Evolutionary conservation across 2,113 vertebrate genomes (phyloP).

Genomic region (Cepphus grylle): DNA sequence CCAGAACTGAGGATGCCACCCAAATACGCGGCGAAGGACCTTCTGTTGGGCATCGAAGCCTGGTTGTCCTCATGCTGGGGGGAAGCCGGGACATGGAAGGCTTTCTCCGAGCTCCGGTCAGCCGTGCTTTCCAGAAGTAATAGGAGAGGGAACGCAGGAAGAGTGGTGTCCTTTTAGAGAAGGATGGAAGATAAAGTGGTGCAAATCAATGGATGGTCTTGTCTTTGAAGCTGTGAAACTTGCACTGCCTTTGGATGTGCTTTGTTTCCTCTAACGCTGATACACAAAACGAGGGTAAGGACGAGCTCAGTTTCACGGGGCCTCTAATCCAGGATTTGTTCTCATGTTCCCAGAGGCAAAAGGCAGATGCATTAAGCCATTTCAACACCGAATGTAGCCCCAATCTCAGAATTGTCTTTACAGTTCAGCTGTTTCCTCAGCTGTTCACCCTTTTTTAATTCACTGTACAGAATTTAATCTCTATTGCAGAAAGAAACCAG

Average conservation of each 20-base stretch:
- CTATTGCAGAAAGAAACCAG: neutral
- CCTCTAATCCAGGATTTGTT: conserved; percentile 47
- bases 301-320: neutral
- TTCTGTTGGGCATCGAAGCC: neutral
- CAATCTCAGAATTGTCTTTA: conserved; percentile 51
- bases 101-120: rapidly evolving
- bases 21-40: neutral
- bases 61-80: neutral
- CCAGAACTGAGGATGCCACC: neutral
- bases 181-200: neutral
- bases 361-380: conserved; percentile 26
- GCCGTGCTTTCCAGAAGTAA: neutral
- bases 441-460: conserved; percentile 28
- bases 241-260: neutral
- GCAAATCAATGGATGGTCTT: neutral
- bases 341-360: conserved; percentile 36
- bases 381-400: neutral
- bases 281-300: neutral
- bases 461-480: conserved; percentile 18
- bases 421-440: conserved; percentile 36
- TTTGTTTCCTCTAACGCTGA: neutral
- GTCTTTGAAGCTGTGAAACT: neutral
- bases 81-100: neutral
- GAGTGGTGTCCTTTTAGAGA: neutral
- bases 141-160: neutral